Base-by-base conservation (phyloP, 2,797 vertebrate genomes). In the Silurus lanzhouensis region DNA sequence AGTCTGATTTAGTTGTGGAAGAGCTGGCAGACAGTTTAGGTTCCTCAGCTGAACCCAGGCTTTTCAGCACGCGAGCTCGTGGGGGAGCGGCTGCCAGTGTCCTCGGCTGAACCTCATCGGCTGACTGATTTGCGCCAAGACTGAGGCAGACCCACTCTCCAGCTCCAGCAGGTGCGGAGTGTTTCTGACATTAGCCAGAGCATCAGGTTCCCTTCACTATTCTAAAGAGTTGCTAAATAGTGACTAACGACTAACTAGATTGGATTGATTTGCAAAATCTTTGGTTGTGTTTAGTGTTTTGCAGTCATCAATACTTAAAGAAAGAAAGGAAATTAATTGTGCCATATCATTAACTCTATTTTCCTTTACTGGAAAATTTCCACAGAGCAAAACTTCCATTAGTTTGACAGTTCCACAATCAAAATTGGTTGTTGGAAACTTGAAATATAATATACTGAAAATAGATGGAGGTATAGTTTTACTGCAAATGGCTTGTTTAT, bases 111-210 rank as follows among this genome's bases (percentile, higher is more conserved):
- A 94, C 93, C 25, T 55, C 85, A 14, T 87, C 38, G 52, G 85
- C 89, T 88, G 90, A 91, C 87, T 90, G 89, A 92, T 91, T 91
- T 90, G 78, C 46, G 71, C 89, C 79, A 90, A 88, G 89, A 85
- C 85, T 87, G 87, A 87, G 90, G 91, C 86, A 81, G 77, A 82
- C 78, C 82, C 74, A 78, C 82, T 89, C 76, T 78, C 78, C 72
- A 93, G 91, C 91, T 90, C 72, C 91, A 94, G 92, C 93, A 94
- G 93, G 94, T 94, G 93, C 92, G 90, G 92, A 89, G 92, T 91
- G 93, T 93, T 94, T 93, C 90, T 88, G 91, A 91, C 88, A 87
- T 91, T 87, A 90, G 83, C 91, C 87, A 84, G 87, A 85, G 78
- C 89, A 88, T 94, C 89, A 82, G 44, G 87, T 94, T 92, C 85